Evolutionary conservation across 2,113 vertebrate genomes (phyloP).

Genomic region (Ramphastos sulfuratus): DNA sequence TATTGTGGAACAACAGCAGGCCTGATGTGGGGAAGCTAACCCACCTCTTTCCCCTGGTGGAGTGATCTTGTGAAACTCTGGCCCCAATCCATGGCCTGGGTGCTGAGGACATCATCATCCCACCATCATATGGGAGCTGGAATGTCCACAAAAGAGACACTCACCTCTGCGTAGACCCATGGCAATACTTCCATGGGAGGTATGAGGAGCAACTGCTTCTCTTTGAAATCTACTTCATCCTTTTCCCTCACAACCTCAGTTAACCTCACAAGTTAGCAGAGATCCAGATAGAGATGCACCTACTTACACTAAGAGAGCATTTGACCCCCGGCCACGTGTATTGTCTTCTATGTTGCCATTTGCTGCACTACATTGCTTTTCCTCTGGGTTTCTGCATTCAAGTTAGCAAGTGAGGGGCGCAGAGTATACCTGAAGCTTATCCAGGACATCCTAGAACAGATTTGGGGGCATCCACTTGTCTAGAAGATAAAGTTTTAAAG

Average conservation of each 20-base stretch:
- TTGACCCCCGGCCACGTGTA: rapidly evolving
- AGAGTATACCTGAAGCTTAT: not conserved
- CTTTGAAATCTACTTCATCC: not conserved
- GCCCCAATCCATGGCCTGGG: not conserved
- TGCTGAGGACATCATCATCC: not conserved
- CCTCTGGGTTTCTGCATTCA: not conserved
- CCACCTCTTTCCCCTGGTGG: not conserved
- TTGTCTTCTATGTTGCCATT: not conserved
- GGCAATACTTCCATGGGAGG: not conserved
- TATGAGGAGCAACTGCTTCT: rapidly evolving
- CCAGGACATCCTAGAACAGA: not conserved
- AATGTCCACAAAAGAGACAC: not conserved
- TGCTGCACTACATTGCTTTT: not conserved
- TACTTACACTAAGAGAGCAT: not conserved
- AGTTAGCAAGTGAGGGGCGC: not conserved
- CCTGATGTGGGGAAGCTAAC: not conserved
- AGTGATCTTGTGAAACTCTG: too few species aligned
- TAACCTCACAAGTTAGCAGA: too few species aligned
- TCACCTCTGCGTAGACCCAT: rapidly evolving
- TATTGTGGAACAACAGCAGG: not conserved
- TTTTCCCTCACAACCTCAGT: not conserved
- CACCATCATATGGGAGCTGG: not conserved
- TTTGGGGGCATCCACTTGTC: not conserved
- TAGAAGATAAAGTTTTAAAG: not conserved
- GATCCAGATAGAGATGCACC: not conserved